Evolutionary conservation across 1,140 invertebrate genomes (phyloP).

Genomic region (Lethrus apterus): DNA sequence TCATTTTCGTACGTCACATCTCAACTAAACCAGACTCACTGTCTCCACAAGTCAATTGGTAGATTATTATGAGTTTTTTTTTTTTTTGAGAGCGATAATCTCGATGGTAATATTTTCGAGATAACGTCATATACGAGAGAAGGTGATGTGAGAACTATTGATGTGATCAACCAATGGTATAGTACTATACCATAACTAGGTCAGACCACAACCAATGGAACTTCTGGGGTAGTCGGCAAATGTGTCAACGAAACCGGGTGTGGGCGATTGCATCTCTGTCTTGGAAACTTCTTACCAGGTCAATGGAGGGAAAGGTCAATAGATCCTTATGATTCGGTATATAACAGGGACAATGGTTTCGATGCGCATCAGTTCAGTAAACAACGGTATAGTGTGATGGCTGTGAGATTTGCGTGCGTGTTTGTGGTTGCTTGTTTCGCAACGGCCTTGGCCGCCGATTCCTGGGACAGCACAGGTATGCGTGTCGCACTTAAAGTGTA

Average conservation of each 20-base stretch:
- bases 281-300: constrained; percentile 25
- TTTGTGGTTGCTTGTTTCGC: constrained; percentile 30
- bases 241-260: constrained; percentile 32
- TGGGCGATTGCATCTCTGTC: constrained; percentile 18
- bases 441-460: constrained; percentile 27
- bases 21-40: constrained; percentile 25
- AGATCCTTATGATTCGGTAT: constrained; percentile 17
- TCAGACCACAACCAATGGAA: constrained; percentile 30
- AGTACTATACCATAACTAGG: constrained; percentile 24
- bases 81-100: constrained; percentile 1
- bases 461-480: constrained; percentile 43
- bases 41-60: constrained; percentile 2
- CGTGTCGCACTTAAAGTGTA: constrained; percentile 51
- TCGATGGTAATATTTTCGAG: background rate
- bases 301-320: constrained; percentile 31
- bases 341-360: constrained; percentile 18
- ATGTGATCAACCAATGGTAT: constrained; percentile 13
- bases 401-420: constrained; percentile 31
- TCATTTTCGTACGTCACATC: constrained; percentile 22
- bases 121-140: background rate
- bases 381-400: constrained; percentile 21
- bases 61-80: constrained; percentile 15
- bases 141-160: constrained; percentile 11
- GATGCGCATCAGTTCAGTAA: constrained; percentile 14
- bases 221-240: constrained; percentile 37